Evolutionary conservation across 64 coral and sea anemone species (phyloP).

Genomic region (Pocillopora verrucosa): DNA sequence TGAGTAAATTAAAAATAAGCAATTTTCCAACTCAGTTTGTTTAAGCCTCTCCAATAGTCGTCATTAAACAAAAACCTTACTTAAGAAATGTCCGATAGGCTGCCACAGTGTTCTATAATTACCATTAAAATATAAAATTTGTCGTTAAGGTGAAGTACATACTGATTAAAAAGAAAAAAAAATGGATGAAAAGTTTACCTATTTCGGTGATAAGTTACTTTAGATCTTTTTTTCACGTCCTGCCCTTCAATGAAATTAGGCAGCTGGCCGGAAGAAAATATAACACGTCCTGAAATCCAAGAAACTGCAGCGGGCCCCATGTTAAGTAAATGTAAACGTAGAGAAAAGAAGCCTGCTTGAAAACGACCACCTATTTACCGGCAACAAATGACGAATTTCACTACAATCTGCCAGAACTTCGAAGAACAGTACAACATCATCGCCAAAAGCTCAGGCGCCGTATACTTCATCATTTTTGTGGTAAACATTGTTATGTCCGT

Average conservation of each 20-base stretch:
- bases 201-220: neutral
- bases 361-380: neutral
- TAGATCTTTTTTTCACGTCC: neutral
- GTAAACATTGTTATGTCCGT: neutral
- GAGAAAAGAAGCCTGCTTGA: neutral
- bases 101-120: neutral
- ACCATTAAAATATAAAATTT: neutral
- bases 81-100: neutral
- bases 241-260: neutral
- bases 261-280: neutral
- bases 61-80: neutral
- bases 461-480: neutral
- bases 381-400: neutral
- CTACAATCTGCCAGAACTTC: neutral
- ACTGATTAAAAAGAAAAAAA: neutral
- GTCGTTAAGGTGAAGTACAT: neutral
- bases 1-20: constrained; percentile 6
- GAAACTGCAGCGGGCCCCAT: too few species aligned
- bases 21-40: neutral
- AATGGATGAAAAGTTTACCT: neutral
- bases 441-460: neutral
- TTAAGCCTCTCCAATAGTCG: neutral
- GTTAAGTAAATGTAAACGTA: neutral
- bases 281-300: neutral
- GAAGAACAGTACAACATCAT: constrained; percentile 17